Evolutionary conservation across 2,797 vertebrate genomes (phyloP).

Genomic region (Sebastes steindachneri): DNA sequence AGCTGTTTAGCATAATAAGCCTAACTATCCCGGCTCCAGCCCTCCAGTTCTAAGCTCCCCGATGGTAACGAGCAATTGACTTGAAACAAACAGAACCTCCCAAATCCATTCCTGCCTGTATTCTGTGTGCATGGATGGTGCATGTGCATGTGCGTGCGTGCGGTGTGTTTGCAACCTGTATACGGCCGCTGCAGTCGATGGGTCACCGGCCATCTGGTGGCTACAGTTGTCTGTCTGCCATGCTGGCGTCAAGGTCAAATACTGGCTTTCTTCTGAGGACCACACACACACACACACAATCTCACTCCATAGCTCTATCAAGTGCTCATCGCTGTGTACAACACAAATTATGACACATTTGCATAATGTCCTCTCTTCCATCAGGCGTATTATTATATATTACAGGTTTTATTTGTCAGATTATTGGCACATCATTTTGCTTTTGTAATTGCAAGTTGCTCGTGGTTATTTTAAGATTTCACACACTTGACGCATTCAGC

Average conservation of each 20-base stretch:
- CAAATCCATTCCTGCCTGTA: background rate
- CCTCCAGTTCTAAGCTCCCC: background rate
- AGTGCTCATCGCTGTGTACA: background rate
- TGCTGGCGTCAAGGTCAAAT: slow-evolving; percentile 59
- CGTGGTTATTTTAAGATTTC: too few species aligned
- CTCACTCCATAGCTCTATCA: background rate
- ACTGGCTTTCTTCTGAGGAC: slow-evolving; percentile 21
- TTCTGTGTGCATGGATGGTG: background rate
- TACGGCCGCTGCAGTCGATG: slow-evolving; percentile 7
- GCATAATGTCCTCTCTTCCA: background rate
- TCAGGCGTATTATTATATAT: background rate
- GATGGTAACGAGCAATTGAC: background rate
- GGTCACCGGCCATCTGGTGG: slow-evolving; percentile 61
- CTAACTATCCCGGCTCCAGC: background rate
- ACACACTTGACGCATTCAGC: too few species aligned
- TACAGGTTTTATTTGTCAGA: background rate
- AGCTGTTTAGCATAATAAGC: background rate
- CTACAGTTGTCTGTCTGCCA: slow-evolving; percentile 41
- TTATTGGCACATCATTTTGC: background rate
- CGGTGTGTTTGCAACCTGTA: background rate
- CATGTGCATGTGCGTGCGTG: background rate
- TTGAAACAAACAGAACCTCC: background rate
- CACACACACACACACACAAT: background rate
- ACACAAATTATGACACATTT: background rate
- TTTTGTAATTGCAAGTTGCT: background rate